Conservation (phyloP, 1,140 invertebrate species). For the Hypsibius dujardini region DNA sequence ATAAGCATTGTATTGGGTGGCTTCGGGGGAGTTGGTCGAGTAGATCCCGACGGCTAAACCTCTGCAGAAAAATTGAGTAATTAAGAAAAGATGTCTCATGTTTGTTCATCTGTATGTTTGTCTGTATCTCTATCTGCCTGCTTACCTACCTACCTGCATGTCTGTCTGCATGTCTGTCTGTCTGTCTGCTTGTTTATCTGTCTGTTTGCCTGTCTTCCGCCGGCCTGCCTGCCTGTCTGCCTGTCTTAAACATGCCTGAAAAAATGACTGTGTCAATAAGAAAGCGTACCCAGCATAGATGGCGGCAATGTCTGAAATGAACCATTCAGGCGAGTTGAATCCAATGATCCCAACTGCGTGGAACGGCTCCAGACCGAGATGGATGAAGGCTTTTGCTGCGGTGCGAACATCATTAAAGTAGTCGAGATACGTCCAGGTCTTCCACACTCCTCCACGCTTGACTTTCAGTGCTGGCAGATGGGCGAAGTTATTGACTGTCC, state of each 20-base stretch:
- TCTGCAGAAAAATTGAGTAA: not conserved
- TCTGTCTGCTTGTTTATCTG: not conserved
- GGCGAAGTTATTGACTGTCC: not conserved
- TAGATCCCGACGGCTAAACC: slow-evolving; percentile 32
- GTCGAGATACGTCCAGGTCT: slow-evolving; percentile 29
- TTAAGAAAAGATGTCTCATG: slow-evolving; percentile 8
- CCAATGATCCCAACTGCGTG: slow-evolving; percentile 32
- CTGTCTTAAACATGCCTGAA: not conserved
- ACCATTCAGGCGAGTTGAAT: slow-evolving; percentile 34
- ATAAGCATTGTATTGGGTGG: slow-evolving; percentile 28
- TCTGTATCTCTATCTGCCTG: not conserved
- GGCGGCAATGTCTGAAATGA: slow-evolving; percentile 29
- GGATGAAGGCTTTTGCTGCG: slow-evolving; percentile 31
- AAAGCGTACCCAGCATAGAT: slow-evolving; percentile 32
- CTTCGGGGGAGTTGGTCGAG: slow-evolving; percentile 32
- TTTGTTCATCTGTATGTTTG: not conserved
- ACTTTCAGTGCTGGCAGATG: slow-evolving; percentile 25
- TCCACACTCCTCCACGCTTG: slow-evolving; percentile 22
- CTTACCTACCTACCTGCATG: not conserved
- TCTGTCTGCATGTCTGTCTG: not conserved
- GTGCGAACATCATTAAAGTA: slow-evolving; percentile 27
- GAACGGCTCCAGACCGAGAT: slow-evolving; percentile 30
- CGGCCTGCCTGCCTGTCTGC: not conserved
- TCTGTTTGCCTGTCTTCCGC: not conserved
- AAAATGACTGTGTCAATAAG: slow-evolving; percentile 1